Conservation (phyloP, 2,888 invertebrate species). For the Miltochrista miniata region DNA sequence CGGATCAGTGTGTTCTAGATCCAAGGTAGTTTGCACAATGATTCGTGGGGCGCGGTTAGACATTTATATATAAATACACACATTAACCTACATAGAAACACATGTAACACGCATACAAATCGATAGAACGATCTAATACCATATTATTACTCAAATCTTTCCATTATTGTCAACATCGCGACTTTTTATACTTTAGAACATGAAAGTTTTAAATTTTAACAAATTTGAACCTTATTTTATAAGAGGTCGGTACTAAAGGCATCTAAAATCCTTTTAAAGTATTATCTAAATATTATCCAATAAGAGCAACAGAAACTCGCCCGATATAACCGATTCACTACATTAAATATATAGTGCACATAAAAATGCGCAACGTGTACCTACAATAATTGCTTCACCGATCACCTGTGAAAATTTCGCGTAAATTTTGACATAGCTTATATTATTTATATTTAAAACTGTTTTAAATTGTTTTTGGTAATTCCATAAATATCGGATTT, state of each 20-base stretch:
- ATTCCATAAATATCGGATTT: constrained; percentile 1
- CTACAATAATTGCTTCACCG: not conserved
- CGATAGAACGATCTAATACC: too few species aligned
- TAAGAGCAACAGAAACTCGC: constrained; percentile 8
- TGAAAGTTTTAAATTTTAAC: too few species aligned
- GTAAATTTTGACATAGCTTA: not conserved
- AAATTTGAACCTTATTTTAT: not conserved
- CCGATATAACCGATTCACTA: not conserved
- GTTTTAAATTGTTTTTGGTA: constrained; percentile 4
- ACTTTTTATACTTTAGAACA: too few species aligned
- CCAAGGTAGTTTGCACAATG: too few species aligned
- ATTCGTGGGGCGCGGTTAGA: too few species aligned
- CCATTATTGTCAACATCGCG: not conserved
- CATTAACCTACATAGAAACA: too few species aligned
- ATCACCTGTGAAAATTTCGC: not conserved
- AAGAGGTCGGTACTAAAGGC: constrained; percentile 2
- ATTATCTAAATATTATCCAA: constrained; percentile 8
- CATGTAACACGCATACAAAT: too few species aligned
- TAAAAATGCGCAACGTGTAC: not conserved
- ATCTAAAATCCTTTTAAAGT: not conserved
- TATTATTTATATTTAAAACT: not conserved
- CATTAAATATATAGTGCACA: not conserved
- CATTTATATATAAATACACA: too few species aligned
- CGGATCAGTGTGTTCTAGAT: too few species aligned
- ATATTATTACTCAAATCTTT: not conserved